Percentiles rank a stretch among this genome's conserved stretches.
phyloP scores from a whole-genome alignment of 2,113 vertebrate species.

The Urocynchramus pylzowi region DNA sequence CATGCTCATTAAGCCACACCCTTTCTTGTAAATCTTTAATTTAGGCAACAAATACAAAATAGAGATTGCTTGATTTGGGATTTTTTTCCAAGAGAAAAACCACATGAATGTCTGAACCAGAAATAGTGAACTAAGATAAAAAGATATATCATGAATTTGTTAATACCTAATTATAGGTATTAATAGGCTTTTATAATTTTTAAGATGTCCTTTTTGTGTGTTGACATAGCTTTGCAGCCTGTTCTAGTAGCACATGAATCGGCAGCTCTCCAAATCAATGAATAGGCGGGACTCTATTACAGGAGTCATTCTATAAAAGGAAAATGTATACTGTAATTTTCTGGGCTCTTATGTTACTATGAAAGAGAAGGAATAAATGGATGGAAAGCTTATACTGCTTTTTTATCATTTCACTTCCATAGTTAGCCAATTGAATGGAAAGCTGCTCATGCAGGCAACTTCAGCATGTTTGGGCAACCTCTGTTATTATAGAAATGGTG shows the following conservation, averaged over 20 bases:
- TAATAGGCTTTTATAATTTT: background rate
- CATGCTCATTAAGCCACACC: background rate
- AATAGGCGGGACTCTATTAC: background rate
- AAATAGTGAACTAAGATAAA: background rate
- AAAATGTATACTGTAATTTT: conserved; percentile 37
- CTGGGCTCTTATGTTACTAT: background rate
- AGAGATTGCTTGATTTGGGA: background rate
- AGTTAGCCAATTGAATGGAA: conserved; percentile 32
- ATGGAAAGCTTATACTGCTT: background rate
- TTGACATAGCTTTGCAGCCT: background rate
- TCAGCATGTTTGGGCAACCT: conserved; percentile 28
- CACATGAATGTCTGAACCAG: background rate
- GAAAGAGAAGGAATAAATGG: conserved; percentile 24
- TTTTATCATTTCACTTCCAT: background rate
- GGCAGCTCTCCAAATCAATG: conserved; percentile 4
- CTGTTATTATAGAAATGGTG: conserved; percentile 38
- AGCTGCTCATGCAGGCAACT: conserved; percentile 2
- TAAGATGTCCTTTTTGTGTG: background rate
- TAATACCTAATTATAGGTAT: background rate
- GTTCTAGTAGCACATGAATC: background rate
- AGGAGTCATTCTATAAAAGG: background rate
- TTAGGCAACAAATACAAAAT: background rate
- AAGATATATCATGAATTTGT: background rate
- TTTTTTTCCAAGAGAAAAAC: background rate
- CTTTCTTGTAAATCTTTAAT: background rate